Evolutionary conservation across 2,888 invertebrate genomes (phyloP).

Genomic region (Calameuta idolon): DNA sequence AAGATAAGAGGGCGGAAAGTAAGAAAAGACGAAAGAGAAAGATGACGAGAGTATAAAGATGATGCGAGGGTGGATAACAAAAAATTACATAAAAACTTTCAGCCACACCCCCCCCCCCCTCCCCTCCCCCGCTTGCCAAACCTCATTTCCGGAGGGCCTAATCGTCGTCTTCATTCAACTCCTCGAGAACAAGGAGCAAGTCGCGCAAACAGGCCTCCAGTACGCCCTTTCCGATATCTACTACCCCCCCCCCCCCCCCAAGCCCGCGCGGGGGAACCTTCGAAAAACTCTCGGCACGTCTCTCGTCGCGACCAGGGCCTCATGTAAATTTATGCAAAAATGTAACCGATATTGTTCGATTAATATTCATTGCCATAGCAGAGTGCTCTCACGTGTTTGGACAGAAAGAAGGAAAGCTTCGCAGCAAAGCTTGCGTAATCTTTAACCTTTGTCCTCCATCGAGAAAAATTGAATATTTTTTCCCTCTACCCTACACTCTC

Average conservation of each 20-base stretch:
- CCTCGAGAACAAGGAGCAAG: slow-evolving; percentile 45
- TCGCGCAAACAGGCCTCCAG: background rate
- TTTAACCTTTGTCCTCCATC: background rate
- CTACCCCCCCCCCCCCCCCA: background rate
- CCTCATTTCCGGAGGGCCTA: slow-evolving; percentile 33
- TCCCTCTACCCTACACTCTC: background rate
- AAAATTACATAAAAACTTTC: slow-evolving; percentile 28
- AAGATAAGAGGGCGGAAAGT: slow-evolving; percentile 64
- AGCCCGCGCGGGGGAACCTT: background rate
- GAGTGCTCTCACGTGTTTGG: background rate
- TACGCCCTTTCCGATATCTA: background rate
- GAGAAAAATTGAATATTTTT: background rate
- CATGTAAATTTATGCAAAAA: slow-evolving; percentile 57
- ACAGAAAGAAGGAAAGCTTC: background rate
- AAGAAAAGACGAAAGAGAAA: slow-evolving; percentile 52
- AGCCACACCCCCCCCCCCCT: background rate
- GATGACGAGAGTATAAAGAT: slow-evolving; percentile 50
- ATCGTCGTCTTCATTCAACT: slow-evolving; percentile 34
- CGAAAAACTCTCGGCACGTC: background rate
- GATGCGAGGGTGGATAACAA: slow-evolving; percentile 48
- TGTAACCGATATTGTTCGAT: slow-evolving; percentile 55
- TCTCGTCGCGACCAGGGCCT: background rate
- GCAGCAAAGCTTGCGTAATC: slow-evolving; percentile 14
- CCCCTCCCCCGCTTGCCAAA: too few relatives aligned
- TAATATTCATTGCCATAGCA: slow-evolving; percentile 47